These are phyloP conservation scores for Polyommatus icarus DNA, from an alignment of 2,888 invertebrate genomes.

Conservation along the genomic window DNA sequence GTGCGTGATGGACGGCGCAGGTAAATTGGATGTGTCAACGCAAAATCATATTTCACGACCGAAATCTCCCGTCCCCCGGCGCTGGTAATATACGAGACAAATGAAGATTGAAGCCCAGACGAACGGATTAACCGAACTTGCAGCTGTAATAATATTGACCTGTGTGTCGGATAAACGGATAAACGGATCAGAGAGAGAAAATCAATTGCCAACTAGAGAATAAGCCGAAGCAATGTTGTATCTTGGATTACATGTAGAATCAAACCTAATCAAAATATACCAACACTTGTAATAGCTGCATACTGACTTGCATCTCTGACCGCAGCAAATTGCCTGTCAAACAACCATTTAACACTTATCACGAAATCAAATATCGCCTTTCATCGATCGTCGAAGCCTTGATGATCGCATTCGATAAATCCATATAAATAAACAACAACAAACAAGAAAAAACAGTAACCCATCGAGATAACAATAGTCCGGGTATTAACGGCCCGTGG, in stretches of 20 bases:
- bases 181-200: background rate
- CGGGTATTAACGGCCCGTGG: conserved; percentile 4
- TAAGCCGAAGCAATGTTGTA: background rate
- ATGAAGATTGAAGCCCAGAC: conserved; percentile 25
- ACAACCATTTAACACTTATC: conserved; percentile 30
- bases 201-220: background rate
- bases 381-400: background rate
- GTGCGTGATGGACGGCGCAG: background rate
- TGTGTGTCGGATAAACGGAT: background rate
- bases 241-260: background rate
- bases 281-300: background rate
- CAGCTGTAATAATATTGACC: conserved; percentile 9
- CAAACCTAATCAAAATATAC: background rate
- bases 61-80: conserved; percentile 34
- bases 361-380: conserved; percentile 27
- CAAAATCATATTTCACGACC: conserved; percentile 36
- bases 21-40: conserved; percentile 34
- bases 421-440: background rate
- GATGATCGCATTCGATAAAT: conserved; percentile 17
- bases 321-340: conserved; percentile 17
- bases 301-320: conserved; percentile 6
- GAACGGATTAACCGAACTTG: conserved; percentile 1
- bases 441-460: conserved; percentile 3
- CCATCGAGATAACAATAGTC: conserved; percentile 23
- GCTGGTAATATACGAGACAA: conserved; percentile 33